Percentiles rank a stretch among this genome's conserved stretches.
Evolutionary conservation across 2,888 invertebrate species (phyloP).

Genomic region (Bombylius discolor): DNA sequence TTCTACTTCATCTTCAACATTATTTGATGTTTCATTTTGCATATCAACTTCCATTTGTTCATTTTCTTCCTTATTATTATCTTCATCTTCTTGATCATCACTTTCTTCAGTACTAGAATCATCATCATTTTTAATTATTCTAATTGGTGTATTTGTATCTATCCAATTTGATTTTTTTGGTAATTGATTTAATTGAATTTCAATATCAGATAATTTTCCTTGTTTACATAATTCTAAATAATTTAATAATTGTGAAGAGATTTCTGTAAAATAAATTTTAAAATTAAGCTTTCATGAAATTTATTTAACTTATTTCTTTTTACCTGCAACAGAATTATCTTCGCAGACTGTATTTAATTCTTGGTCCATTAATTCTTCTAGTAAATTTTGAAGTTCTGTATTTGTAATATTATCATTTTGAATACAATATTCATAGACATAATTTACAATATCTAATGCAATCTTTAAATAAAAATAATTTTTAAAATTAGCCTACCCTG

Average conservation of each 20-base stretch:
- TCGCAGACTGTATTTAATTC: constrained; percentile 61
- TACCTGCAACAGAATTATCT: constrained; percentile 53
- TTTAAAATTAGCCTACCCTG: not conserved
- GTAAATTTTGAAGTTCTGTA: constrained; percentile 47
- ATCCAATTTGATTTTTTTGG: constrained; percentile 48
- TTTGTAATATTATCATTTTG: constrained; percentile 43
- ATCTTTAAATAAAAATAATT: constrained; percentile 38
- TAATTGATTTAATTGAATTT: constrained; percentile 44
- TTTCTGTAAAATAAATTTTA: constrained; percentile 36
- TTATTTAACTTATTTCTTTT: not conserved
- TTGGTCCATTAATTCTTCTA: constrained; percentile 60
- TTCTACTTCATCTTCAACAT: constrained; percentile 34
- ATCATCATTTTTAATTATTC: constrained; percentile 20
- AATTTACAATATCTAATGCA: constrained; percentile 50
- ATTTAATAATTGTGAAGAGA: constrained; percentile 43
- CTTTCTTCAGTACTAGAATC: constrained; percentile 37
- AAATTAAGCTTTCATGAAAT: not conserved
- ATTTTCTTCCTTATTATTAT: constrained; percentile 4
- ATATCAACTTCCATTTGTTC: constrained; percentile 13
- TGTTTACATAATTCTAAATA: constrained; percentile 45
- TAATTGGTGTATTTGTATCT: constrained; percentile 39
- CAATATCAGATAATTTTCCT: constrained; percentile 43
- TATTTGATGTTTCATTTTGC: not conserved
- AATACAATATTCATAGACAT: constrained; percentile 49
- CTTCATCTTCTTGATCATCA: constrained; percentile 20